Base-by-base conservation (phyloP, 1,140 invertebrate species). In the Drosophila lowei region DNA sequence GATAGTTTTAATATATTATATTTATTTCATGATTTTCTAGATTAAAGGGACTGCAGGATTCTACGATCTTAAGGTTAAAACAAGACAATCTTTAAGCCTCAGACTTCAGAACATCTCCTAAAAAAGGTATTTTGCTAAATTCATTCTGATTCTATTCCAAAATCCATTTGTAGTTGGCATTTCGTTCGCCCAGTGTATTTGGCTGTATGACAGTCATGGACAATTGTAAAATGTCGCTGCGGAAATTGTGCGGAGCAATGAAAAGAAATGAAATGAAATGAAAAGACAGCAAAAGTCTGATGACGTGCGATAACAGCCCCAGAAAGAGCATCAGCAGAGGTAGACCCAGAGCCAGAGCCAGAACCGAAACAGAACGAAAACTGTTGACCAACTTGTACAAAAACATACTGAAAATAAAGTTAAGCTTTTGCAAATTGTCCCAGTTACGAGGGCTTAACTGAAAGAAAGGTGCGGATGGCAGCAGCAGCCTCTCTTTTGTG, bases 161-260 rank as follows among this genome's bases (percentile, higher is more conserved):
- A 18, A 18, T 18, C 2, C 1, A 18, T 18, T 18, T 18, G 1
- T 18, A 18, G 18, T 18, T 18, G 2, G 18, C 18, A 5, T 28
- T 8, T 30, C 0, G 38, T 68, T 68, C 65, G 47, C n/a, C 1
- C 50, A 68, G 23, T 68, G 50, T 64, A 18, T 56, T 64, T 52
- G 44, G 46, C 46, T 23, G 72, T 28, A 28, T 25, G 54, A 21
- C 42, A 23, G 62, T 23, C 68, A 59, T 55, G 75, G 72, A 75
- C 79, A 84, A 78, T 84, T 79, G 79, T 72, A 68, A 72, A 79
- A 84, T 85, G 80, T 68, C 79, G 67, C 64, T 84, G 80, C 79
- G 79, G 79, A 84, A 84, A 84, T 84, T 79, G 79, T 84, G 62
- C 21, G 79, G 50, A 48, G 66, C 75, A 72, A 55, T 84, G 80